Base-by-base conservation (phyloP, 2,797 vertebrate species). In the Remorina albescens region DNA sequence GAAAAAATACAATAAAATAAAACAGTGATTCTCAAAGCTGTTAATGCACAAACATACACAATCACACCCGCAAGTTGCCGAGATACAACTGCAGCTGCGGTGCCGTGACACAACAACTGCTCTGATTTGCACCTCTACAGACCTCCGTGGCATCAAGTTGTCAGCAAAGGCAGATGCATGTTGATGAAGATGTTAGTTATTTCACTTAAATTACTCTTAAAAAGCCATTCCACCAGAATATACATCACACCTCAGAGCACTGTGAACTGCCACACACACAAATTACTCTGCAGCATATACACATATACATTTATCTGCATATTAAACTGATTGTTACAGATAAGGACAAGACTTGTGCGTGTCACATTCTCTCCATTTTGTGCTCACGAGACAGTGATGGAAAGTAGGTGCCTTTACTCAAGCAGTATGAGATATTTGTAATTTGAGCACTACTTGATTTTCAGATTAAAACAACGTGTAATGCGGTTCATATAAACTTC, bases 11-110 rank as follows among this genome's bases (percentile, higher is more conserved):
- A n/a, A n/a, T n/a, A n/a, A n/a, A n/a, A n/a, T n/a, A 56, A 74
- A 57, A 51, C 13, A 60, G 30, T 26, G 47, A 80, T 54, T 56
- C 26, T 62, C 2, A 21, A 53, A 74, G 62, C 25, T 36, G 25
- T 44, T 56, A 58, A n/a, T n/a, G n/a, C 8, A 8, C 2, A 49
- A 67, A 64, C 15, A n/a, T 30, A 12, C n/a, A 55, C 30, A 39
- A 4, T 21, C 58, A 15, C n/a, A 26, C 13, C 5, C 1, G 2
- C 1, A 47, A 54, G 64, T 2, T n/a, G 18, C 39, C 47, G 4
- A 0, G 26, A 37, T 67, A 4, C 44, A 68, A 13, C 39, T 5
- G 28, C 25, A 34, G 58, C 18, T 26, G 26, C 5, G 46, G n/a
- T 1, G 9, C 1, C n/a, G n/a, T n/a, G n/a, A n/a, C n/a, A n/a